These are phyloP conservation scores for Tetragonisca angustula DNA, from an alignment of 2,888 invertebrate species.

Conservation along the genomic window DNA sequence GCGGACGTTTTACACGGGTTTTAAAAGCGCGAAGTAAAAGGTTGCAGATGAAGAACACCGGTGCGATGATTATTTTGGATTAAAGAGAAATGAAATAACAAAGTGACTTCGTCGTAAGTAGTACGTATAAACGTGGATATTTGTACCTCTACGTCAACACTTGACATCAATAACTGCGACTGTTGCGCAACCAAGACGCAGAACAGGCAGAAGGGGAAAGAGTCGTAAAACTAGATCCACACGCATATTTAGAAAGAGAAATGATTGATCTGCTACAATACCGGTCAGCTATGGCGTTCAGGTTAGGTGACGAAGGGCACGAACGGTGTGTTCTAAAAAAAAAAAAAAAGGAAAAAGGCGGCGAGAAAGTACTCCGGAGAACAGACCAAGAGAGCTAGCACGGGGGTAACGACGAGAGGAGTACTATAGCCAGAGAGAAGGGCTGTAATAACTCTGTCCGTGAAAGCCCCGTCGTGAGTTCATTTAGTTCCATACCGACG, in stretches of 20 bases:
- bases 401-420: slow-evolving; percentile 52
- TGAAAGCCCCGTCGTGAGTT: slow-evolving; percentile 79
- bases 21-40: not conserved
- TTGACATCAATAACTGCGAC: not conserved
- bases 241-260: slow-evolving; percentile 54
- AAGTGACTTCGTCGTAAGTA: not conserved
- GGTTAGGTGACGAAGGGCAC: slow-evolving; percentile 45
- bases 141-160: too few species aligned
- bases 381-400: slow-evolving; percentile 34
- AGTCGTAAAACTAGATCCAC: slow-evolving; percentile 56
- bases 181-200: not conserved
- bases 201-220: slow-evolving; percentile 30
- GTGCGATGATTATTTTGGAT: not conserved
- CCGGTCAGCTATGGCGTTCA: slow-evolving; percentile 32
- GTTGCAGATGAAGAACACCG: not conserved
- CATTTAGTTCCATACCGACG: slow-evolving; percentile 81
- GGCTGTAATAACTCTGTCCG: slow-evolving; percentile 79
- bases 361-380: slow-evolving; percentile 41
- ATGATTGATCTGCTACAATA: slow-evolving; percentile 59
- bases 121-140: not conserved
- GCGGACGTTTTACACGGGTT: not conserved
- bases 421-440: slow-evolving; percentile 33
- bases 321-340: slow-evolving; percentile 35
- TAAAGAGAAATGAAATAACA: not conserved
- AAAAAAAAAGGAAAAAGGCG: slow-evolving; percentile 54